These are phyloP conservation scores for Australoheros facetus DNA, from an alignment of 2,797 vertebrate species.

Conservation along the genomic window DNA sequence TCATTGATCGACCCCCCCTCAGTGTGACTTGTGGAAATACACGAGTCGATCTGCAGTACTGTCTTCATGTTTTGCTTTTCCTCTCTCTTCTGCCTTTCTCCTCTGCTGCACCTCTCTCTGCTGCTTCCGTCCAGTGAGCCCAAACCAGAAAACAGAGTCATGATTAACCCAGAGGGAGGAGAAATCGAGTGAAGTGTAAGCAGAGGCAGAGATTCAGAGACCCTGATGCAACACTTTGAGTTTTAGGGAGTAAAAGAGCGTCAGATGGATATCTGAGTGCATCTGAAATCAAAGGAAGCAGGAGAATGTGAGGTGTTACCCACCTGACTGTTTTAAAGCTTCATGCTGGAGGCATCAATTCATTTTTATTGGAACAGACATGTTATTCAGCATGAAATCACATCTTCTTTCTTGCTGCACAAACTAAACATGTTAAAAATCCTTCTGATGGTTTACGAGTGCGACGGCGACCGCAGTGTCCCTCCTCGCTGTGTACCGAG, in stretches of 20 bases:
- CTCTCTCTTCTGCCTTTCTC: not conserved
- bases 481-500: not conserved
- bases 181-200: constrained; percentile 7
- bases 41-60: constrained; percentile 10
- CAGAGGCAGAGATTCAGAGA: not conserved
- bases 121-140: constrained; percentile 8
- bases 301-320: not conserved
- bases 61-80: not conserved
- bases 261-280: not conserved
- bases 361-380: not conserved
- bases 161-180: constrained; percentile 31
- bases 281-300: not conserved
- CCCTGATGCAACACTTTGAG: constrained; percentile 10
- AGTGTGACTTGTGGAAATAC: not conserved
- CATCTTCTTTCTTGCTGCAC: not conserved
- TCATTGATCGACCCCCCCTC: constrained; percentile 16
- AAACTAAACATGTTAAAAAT: constrained; percentile 4
- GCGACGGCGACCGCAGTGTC: not conserved
- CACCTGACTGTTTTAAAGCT: constrained; percentile 1
- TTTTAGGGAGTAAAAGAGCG: not conserved
- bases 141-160: constrained; percentile 1
- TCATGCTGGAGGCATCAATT: not conserved
- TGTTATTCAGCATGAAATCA: not conserved
- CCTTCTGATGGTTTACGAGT: not conserved
- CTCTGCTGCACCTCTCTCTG: not conserved